Percentiles rank a stretch among this genome's conserved stretches.
Conservation (phyloP, 2,113 vertebrate genomes). For the Thryonomys swinderianus region DNA sequence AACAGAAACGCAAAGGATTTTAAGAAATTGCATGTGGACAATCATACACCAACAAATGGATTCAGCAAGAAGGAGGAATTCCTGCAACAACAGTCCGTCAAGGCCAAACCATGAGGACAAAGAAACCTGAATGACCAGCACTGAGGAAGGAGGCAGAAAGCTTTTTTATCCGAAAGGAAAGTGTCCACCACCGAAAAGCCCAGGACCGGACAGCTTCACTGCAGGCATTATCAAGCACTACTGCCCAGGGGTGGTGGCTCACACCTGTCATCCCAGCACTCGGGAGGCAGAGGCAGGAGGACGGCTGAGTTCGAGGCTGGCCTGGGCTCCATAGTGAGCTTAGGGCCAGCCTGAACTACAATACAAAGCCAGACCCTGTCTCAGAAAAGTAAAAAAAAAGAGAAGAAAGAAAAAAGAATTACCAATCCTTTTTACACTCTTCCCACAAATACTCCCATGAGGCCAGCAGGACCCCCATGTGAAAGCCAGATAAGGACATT, state of each 20-base stretch:
- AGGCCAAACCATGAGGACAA: background rate
- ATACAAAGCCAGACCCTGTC: too few relatives aligned
- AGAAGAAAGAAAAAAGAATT: accelerated
- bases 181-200: background rate
- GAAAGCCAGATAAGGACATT: background rate
- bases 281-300: too few relatives aligned
- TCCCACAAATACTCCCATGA: background rate
- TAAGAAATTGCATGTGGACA: background rate
- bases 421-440: background rate
- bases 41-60: background rate
- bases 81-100: background rate
- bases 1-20: background rate
- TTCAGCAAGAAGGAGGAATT: background rate
- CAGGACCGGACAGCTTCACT: background rate
- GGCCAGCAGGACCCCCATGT: background rate
- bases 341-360: too few relatives aligned
- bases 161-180: background rate
- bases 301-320: too few relatives aligned
- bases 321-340: too few relatives aligned
- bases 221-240: background rate
- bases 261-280: too few relatives aligned
- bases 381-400: too few relatives aligned
- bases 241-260: too few relatives aligned
- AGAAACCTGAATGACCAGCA: background rate
- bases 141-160: background rate